phyloP scores from a whole-genome alignment of 2,113 vertebrate genomes.

The Candoia aspera region DNA sequence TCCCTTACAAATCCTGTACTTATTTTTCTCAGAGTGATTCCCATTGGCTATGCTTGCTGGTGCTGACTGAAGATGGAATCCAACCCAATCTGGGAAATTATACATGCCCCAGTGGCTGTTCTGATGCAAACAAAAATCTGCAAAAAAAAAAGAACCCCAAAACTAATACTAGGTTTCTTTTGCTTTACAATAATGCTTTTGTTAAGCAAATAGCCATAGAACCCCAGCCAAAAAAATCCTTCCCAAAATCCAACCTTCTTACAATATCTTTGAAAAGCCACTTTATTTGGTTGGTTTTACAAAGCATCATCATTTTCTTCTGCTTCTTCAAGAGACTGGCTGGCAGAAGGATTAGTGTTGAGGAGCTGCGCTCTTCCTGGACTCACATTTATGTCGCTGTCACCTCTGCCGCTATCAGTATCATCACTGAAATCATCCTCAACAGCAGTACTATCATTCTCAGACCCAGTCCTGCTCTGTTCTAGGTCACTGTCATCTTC shows the following conservation, averaged over 20 bases:
- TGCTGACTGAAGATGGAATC: background rate
- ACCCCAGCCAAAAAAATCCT: background rate
- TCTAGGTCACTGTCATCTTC: conserved; percentile 72
- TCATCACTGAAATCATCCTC: conserved; percentile 63
- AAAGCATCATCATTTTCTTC: background rate
- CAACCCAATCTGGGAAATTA: background rate
- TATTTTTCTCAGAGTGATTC: background rate
- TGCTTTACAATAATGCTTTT: background rate
- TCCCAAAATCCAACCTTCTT: background rate
- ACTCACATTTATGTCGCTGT: background rate
- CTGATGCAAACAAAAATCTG: background rate
- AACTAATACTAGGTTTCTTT: background rate
- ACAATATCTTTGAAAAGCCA: background rate
- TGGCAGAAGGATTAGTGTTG: background rate
- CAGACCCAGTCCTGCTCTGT: conserved; percentile 65
- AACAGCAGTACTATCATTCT: conserved; percentile 56
- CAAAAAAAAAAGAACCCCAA: background rate
- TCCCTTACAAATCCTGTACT: background rate
- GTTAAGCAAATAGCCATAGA: background rate
- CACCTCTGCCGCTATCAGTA: background rate
- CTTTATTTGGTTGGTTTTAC: background rate
- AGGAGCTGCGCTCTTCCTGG: background rate
- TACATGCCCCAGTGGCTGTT: background rate
- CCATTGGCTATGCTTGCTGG: background rate
- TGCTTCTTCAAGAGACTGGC: background rate